Conservation (phyloP, 2,888 invertebrate species). For the Diloba caeruleocephala region DNA sequence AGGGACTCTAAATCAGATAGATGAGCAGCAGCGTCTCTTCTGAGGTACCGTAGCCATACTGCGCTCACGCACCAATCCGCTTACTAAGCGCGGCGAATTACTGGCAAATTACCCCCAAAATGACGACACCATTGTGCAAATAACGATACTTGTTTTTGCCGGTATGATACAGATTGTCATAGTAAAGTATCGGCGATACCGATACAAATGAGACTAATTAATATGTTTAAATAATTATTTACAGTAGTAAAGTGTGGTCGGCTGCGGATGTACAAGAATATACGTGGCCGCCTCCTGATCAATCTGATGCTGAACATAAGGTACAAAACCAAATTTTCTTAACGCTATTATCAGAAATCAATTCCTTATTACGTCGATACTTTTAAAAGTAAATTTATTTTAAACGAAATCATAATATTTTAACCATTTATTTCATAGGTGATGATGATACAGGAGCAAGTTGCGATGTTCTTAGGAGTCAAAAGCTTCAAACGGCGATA, state of each 20-base stretch:
- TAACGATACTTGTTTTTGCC: no score
- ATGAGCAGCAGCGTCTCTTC: no score
- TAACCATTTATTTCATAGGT: slow-evolving; percentile 89
- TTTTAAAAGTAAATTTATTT: no score
- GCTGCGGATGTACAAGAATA: slow-evolving; percentile 98
- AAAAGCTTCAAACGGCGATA: slow-evolving; percentile 99
- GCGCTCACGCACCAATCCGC: no score
- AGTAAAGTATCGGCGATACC: not conserved
- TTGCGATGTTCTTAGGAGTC: slow-evolving; percentile 97
- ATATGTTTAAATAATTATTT: slow-evolving; percentile 46
- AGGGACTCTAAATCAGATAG: no score
- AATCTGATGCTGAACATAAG: slow-evolving; percentile 72
- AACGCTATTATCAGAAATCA: not conserved
- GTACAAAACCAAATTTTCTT: slow-evolving; percentile 52
- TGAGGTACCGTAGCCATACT: no score
- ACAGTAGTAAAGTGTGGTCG: slow-evolving; percentile 90
- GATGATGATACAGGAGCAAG: slow-evolving; percentile 98
- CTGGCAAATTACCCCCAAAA: no score
- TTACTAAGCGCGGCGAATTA: no score
- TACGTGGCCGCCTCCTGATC: slow-evolving; percentile 94
- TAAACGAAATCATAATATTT: no score
- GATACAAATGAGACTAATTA: not conserved
- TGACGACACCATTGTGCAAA: no score
- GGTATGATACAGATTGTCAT: no score
- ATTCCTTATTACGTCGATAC: no score